These are phyloP conservation scores for Oreochromis tanganicae DNA, from an alignment of 2,113 vertebrate species.

Conservation along the genomic window DNA sequence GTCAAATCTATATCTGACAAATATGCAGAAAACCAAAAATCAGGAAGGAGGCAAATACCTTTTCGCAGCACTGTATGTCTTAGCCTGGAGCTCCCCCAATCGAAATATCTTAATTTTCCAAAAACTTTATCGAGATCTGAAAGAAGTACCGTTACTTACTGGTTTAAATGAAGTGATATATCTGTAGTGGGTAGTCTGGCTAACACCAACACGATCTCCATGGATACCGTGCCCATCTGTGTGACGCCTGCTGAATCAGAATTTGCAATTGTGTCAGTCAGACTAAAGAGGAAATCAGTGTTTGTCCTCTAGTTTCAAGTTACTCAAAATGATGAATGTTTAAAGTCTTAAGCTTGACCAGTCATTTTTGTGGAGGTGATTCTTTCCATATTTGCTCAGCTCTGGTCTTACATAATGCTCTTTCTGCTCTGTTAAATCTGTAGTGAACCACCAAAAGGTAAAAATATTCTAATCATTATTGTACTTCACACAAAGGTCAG, in stretches of 20 bases:
- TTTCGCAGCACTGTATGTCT: background rate
- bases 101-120: fast-evolving
- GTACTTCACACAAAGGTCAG: background rate
- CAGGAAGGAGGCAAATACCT: background rate
- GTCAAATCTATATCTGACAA: no score
- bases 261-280: constrained; percentile 17
- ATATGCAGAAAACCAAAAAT: background rate
- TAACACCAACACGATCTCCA: constrained; percentile 29
- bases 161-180: background rate
- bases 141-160: background rate
- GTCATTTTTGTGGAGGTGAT: background rate
- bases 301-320: background rate
- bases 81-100: background rate
- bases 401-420: background rate
- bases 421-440: background rate
- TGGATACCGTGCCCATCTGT: constrained; percentile 19
- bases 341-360: background rate
- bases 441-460: background rate
- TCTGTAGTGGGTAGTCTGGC: constrained; percentile 18
- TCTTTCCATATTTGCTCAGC: background rate
- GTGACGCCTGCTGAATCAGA: constrained; percentile 28
- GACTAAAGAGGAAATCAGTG: background rate
- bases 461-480: background rate
- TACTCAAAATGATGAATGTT: background rate
- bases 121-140: background rate